These are phyloP conservation scores for Lypha dubia DNA, from an alignment of 2,888 invertebrate genomes.

Conservation along the genomic window DNA sequence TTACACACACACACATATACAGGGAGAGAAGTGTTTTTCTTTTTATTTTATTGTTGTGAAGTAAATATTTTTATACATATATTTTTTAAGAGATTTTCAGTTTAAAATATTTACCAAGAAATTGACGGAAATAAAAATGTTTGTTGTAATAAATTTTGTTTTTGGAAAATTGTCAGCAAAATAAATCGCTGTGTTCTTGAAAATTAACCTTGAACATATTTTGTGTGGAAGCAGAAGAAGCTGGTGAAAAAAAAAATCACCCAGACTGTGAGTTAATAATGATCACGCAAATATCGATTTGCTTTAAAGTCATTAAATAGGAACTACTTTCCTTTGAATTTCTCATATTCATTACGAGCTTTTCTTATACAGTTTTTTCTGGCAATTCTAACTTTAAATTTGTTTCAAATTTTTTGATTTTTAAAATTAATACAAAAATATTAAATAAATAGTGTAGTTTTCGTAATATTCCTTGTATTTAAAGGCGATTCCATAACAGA, in stretches of 20 bases:
- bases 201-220: slow-evolving; percentile 80
- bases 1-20: too few relatives aligned
- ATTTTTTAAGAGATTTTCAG: slow-evolving; percentile 58
- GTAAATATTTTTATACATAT: slow-evolving; percentile 37
- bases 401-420: too few relatives aligned
- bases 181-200: slow-evolving; percentile 61
- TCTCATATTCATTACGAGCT: too few relatives aligned
- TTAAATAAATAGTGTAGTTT: too few relatives aligned
- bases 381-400: too few relatives aligned
- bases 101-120: slow-evolving; percentile 54
- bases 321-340: too few relatives aligned
- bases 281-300: background rate
- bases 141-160: slow-evolving; percentile 32
- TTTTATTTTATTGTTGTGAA: slow-evolving; percentile 24
- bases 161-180: slow-evolving; percentile 30
- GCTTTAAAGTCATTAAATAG: too few relatives aligned
- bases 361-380: too few relatives aligned
- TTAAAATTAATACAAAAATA: too few relatives aligned
- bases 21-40: slow-evolving; percentile 24
- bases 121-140: slow-evolving; percentile 56
- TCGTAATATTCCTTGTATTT: too few relatives aligned
- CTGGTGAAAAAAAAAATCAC: slow-evolving; percentile 4
- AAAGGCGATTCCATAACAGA: too few relatives aligned
- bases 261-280: background rate
- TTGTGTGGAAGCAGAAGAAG: slow-evolving; percentile 46